Conservation (phyloP, 2,797 vertebrate species). For the Microctenopoma lineatum region DNA sequence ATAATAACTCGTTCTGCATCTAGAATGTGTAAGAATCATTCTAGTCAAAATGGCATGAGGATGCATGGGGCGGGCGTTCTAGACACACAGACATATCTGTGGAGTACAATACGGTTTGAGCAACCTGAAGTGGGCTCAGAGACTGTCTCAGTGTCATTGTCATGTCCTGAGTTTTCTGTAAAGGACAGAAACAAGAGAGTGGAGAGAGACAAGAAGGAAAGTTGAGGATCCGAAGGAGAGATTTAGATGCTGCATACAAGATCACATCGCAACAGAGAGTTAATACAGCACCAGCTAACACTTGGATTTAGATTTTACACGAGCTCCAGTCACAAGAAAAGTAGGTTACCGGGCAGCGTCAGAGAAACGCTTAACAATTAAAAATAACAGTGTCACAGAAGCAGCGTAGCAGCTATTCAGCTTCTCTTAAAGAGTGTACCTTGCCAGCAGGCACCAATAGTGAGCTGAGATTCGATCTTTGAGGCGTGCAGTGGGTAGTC, state of each 20-base stretch:
- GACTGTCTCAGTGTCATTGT: constrained; percentile 95
- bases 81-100: constrained; percentile 76
- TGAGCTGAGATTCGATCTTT: constrained; percentile 92
- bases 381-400: background rate
- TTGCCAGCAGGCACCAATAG: constrained; percentile 98
- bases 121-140: constrained; percentile 94
- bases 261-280: constrained; percentile 46
- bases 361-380: too few species aligned
- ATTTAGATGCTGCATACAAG: constrained; percentile 56
- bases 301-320: constrained; percentile 20
- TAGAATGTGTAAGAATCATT: constrained; percentile 66
- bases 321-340: constrained; percentile 9
- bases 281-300: constrained; percentile 2
- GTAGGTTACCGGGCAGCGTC: background rate
- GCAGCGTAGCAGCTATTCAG: background rate
- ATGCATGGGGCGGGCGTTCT: constrained; percentile 71
- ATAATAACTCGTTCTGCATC: constrained; percentile 42
- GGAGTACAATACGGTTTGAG: constrained; percentile 84
- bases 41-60: constrained; percentile 68
- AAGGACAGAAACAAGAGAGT: constrained; percentile 89
- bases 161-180: constrained; percentile 96
- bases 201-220: constrained; percentile 80
- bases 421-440: constrained; percentile 75
- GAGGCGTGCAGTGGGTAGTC: constrained; percentile 94
- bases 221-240: constrained; percentile 67